phyloP scores from a whole-genome alignment of 37 sponge, comb jelly and placozoan species.

The Crambe crambe region DNA sequence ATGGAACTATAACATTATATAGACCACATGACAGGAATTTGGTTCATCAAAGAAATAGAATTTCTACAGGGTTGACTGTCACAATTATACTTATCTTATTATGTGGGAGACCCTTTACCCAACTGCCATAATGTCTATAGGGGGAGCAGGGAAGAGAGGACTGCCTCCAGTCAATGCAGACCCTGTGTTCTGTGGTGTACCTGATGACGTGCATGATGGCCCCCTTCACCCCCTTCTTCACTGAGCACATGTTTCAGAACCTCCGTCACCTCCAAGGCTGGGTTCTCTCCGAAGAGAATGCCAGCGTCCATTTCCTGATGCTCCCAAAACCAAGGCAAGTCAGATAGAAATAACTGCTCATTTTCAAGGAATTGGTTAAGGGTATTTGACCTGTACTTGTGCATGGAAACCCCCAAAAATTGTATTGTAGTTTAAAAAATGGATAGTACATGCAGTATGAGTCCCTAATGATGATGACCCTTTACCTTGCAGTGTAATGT shows the following conservation, averaged over 20 bases:
- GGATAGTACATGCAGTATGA: background rate
- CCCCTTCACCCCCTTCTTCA: slow-evolving; percentile 97
- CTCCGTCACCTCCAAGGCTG: slow-evolving; percentile 57
- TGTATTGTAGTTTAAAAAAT: too few species aligned
- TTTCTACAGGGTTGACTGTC: too few species aligned
- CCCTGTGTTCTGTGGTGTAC: slow-evolving; percentile 87
- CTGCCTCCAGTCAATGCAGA: slow-evolving; percentile 73
- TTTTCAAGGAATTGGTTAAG: too few species aligned
- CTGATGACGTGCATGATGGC: slow-evolving; percentile 95
- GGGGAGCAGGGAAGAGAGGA: slow-evolving; percentile 74
- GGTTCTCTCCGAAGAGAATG: slow-evolving; percentile 50
- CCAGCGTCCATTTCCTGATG: slow-evolving; percentile 90
- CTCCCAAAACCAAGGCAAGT: slow-evolving; percentile 72
- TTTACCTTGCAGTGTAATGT: background rate
- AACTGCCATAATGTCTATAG: slow-evolving; percentile 16
- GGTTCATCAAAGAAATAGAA: too few species aligned
- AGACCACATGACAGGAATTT: too few species aligned
- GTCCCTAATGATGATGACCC: background rate
- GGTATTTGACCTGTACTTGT: too few species aligned
- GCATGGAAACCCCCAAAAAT: too few species aligned
- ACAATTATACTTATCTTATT: too few species aligned
- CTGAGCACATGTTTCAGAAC: slow-evolving; percentile 95
- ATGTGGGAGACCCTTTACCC: too few species aligned
- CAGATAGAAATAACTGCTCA: too few species aligned
- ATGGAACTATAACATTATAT: too few species aligned